Evolutionary conservation across 2,888 invertebrate species (phyloP).

Genomic region (Prenolepis imparis): DNA sequence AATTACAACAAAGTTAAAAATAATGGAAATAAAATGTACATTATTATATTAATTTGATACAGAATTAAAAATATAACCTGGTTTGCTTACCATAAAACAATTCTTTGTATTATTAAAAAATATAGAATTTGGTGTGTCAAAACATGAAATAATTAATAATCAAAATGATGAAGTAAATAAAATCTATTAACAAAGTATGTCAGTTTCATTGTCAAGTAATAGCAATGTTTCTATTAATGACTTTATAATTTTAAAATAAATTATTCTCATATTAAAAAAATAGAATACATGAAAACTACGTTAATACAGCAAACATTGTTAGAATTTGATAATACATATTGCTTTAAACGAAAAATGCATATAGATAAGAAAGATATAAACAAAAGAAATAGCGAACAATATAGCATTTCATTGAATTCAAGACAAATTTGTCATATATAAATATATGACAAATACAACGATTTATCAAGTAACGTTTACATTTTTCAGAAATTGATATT

Average conservation of each 20-base stretch:
- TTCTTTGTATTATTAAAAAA: constrained; percentile 20
- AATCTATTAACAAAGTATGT: neutral
- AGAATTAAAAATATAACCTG: neutral
- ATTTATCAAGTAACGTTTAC: neutral
- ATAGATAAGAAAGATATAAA: neutral
- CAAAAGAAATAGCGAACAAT: neutral
- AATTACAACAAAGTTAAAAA: neutral
- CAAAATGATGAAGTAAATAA: neutral
- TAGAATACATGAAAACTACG: neutral
- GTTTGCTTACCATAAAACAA: neutral
- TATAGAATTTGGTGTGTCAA: neutral
- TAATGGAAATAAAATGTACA: neutral
- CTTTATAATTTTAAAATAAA: constrained; percentile 22
- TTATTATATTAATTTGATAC: neutral
- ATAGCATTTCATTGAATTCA: neutral
- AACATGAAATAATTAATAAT: constrained; percentile 23
- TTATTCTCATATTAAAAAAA: neutral
- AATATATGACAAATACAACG: neutral
- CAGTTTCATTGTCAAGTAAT: neutral
- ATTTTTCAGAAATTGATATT: neutral
- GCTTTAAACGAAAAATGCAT: neutral
- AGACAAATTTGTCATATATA: too few species aligned
- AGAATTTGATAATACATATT: neutral
- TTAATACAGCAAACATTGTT: neutral
- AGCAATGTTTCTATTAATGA: neutral